phyloP scores from a whole-genome alignment of 2,113 vertebrate species.

The Oryzias woworae region DNA sequence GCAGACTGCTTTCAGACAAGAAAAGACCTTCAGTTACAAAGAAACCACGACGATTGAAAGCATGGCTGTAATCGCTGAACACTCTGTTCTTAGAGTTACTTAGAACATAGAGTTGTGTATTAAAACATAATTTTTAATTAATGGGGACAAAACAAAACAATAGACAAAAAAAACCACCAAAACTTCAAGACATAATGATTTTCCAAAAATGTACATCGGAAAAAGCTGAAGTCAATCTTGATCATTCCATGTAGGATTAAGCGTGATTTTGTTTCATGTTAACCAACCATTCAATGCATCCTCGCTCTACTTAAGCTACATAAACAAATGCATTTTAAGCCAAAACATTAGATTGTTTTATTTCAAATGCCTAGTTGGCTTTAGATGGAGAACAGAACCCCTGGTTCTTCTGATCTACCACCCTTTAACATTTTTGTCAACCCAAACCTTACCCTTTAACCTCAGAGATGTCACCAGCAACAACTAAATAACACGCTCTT shows the following conservation, averaged over 20 bases:
- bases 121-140: constrained; percentile 19
- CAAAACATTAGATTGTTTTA: too few species aligned
- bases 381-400: too few species aligned
- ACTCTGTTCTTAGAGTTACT: constrained; percentile 34
- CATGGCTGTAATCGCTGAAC: constrained; percentile 58
- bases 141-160: constrained; percentile 23
- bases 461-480: too few species aligned
- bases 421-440: too few species aligned
- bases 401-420: too few species aligned
- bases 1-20: constrained; percentile 8
- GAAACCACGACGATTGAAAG: constrained; percentile 20
- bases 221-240: not conserved
- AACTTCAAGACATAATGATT: not conserved
- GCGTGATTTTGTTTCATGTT: too few species aligned
- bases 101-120: constrained; percentile 64
- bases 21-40: not conserved
- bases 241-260: not conserved
- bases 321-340: too few species aligned
- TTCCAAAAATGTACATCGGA: not conserved
- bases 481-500: too few species aligned
- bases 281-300: too few species aligned
- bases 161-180: constrained; percentile 38
- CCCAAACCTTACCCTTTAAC: too few species aligned
- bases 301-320: too few species aligned
- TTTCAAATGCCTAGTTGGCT: too few species aligned